Conservation (phyloP, 2,113 vertebrate genomes). For the Hyaena hyaena region DNA sequence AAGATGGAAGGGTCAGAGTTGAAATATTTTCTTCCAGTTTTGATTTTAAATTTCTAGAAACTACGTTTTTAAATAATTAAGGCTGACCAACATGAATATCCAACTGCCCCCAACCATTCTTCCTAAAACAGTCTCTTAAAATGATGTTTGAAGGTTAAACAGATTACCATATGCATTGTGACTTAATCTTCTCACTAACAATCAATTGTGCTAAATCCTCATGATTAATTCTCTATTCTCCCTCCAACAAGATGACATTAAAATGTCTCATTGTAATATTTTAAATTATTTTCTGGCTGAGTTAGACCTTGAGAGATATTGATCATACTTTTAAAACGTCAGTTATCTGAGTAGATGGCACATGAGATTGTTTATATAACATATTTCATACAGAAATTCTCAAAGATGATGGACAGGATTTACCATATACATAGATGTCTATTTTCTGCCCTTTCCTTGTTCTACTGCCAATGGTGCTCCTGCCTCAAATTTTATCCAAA, state of each 20-base stretch:
- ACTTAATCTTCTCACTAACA: background rate
- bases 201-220: constrained; percentile 15
- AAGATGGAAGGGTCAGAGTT: background rate
- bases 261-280: constrained; percentile 2
- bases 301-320: constrained; percentile 22
- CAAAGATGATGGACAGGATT: background rate
- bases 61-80: background rate
- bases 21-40: background rate
- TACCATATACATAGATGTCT: background rate
- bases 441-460: background rate
- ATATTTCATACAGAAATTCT: background rate
- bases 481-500: background rate
- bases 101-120: background rate
- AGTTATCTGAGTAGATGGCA: constrained; percentile 3
- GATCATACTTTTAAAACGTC: constrained; percentile 1
- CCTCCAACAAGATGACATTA: constrained; percentile 34
- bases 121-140: background rate
- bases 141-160: constrained; percentile 33
- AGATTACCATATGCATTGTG: background rate
- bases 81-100: background rate
- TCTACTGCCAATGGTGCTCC: background rate
- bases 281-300: constrained; percentile 38
- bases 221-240: constrained; percentile 37
- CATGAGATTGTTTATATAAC: background rate
- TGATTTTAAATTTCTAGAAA: constrained; percentile 50